Evolutionary conservation across 1,140 invertebrate genomes (phyloP), one percentile per base, ranked within the genome.

Genomic region (Antheraea pernyi): DNA sequence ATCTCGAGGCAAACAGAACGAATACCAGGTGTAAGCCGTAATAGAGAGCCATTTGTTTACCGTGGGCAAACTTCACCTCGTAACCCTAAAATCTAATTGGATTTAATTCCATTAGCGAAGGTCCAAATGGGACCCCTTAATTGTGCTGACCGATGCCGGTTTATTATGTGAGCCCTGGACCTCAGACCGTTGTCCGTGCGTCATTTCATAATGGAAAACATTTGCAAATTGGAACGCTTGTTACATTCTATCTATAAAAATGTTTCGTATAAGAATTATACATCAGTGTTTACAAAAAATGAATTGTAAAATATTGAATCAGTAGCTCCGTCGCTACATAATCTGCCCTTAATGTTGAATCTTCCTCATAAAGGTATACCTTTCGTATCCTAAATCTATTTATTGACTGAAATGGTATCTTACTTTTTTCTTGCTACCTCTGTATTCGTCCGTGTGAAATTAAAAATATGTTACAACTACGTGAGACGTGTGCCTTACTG

Each of bases 81-180:
- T 86, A 88, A 88, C 86, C 88, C 85, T 89, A 85, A 89, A 89
- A 89, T 88, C 85, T 91, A 89, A 91, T 91, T 91, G 88, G 87
- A 89, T 91, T 88, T 89, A 89, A 90, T 91, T 89, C 88, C 88
- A 91, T 91, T 91, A 91, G 82, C 81, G 78, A 82, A 85, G 84
- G 85, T 85, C 85, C 83, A 84, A 90, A 88, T 86, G 84, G 83
- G 83, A 71, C 79, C 84, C 84, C 82, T 88, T 84, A 91, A 91
- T 90, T 89, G 86, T 89, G 86, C 88, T 88, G 86, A 89, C 88
- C 86, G 82, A 78, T 76, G 77, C 81, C 79, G 85, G 77, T 89
- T 83, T 82, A 88, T 86, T 84, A 84, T 80, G 75, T 71, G 74
- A 74, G 69, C 68, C 69, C 74, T 74, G 71, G 75, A 59, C 22